Percentiles rank a stretch among this genome's conserved stretches.
phyloP scores from a whole-genome alignment of 2,113 vertebrate genomes.

The Gadus macrocephalus region DNA sequence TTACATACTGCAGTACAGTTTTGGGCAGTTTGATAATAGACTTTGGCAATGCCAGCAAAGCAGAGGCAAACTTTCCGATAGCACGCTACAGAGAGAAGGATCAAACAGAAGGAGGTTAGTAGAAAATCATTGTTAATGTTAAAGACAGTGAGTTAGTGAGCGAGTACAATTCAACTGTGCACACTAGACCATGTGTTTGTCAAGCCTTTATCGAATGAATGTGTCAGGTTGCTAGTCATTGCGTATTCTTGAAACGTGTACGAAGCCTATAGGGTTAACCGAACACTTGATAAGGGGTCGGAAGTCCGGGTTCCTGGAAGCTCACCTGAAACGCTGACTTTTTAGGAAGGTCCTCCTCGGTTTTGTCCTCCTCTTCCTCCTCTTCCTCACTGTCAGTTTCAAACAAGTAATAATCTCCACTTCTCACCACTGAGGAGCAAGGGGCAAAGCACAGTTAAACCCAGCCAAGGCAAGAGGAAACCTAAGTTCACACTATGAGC shows the following conservation, averaged over 20 bases:
- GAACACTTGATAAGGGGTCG: slow-evolving; percentile 3
- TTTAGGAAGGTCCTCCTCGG: slow-evolving; percentile 83
- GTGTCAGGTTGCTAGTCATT: no score
- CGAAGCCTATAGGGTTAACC: neutral
- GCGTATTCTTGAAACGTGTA: no score
- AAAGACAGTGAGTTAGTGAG: slow-evolving; percentile 15
- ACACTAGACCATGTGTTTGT: no score
- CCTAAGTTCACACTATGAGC: neutral
- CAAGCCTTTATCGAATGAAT: no score
- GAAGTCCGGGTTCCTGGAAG: neutral
- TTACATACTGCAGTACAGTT: slow-evolving; percentile 97
- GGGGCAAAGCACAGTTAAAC: slow-evolving; percentile 23
- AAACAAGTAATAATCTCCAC: slow-evolving; percentile 99
- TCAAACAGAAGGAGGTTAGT: slow-evolving; percentile 83
- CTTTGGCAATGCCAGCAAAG: slow-evolving; percentile 96
- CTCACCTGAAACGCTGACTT: slow-evolving; percentile 95
- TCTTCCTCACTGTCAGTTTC: slow-evolving; percentile 99
- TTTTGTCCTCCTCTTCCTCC: slow-evolving; percentile 87
- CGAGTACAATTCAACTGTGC: no score
- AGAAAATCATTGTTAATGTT: slow-evolving; percentile 28
- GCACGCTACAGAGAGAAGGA: slow-evolving; percentile 91
- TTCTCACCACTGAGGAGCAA: slow-evolving; percentile 93
- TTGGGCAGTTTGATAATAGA: slow-evolving; percentile 99
- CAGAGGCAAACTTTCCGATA: slow-evolving; percentile 96
- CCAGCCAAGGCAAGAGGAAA: neutral